Evolutionary conservation across 1,140 invertebrate species (phyloP).

Genomic region (Capitella teleta): DNA sequence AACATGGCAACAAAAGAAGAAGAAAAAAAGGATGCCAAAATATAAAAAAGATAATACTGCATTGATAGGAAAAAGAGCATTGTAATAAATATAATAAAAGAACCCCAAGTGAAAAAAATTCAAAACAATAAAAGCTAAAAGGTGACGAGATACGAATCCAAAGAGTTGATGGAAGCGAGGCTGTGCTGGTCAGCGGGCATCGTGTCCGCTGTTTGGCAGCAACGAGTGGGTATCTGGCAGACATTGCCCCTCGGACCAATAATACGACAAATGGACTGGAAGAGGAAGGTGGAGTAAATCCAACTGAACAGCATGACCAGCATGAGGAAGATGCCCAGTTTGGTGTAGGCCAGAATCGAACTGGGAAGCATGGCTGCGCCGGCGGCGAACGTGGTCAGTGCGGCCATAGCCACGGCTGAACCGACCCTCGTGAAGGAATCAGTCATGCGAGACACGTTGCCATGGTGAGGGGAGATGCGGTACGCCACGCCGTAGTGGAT

Average conservation of each 20-base stretch:
- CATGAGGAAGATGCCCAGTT: slow-evolving; percentile 86
- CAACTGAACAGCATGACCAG: slow-evolving; percentile 82
- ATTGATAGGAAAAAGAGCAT: too few species aligned
- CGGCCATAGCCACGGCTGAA: slow-evolving; percentile 82
- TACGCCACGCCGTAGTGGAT: slow-evolving; percentile 87
- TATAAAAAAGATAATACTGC: too few species aligned
- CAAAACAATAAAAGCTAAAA: too few species aligned
- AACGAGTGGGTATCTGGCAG: slow-evolving; percentile 41
- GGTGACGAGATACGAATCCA: too few species aligned
- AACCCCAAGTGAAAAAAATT: too few species aligned
- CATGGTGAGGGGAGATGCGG: slow-evolving; percentile 44
- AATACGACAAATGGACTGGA: slow-evolving; percentile 65
- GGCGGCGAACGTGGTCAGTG: slow-evolving; percentile 77
- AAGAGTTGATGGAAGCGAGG: too few species aligned
- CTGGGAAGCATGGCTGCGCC: slow-evolving; percentile 83
- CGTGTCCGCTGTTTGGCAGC: too few species aligned
- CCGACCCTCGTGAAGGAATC: slow-evolving; percentile 61
- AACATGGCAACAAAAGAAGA: too few species aligned
- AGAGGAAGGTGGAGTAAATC: slow-evolving; percentile 86
- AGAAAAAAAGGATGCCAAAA: too few species aligned
- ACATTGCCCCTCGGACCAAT: slow-evolving; percentile 43
- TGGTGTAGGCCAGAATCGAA: slow-evolving; percentile 79
- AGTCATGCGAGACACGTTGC: slow-evolving; percentile 19
- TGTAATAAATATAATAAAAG: too few species aligned
- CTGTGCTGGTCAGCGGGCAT: too few species aligned